A percentile compares a stretch with the other conserved stretches of the same genome.
Conservation (phyloP, 1,140 invertebrate species). For the Orius insidiosus region DNA sequence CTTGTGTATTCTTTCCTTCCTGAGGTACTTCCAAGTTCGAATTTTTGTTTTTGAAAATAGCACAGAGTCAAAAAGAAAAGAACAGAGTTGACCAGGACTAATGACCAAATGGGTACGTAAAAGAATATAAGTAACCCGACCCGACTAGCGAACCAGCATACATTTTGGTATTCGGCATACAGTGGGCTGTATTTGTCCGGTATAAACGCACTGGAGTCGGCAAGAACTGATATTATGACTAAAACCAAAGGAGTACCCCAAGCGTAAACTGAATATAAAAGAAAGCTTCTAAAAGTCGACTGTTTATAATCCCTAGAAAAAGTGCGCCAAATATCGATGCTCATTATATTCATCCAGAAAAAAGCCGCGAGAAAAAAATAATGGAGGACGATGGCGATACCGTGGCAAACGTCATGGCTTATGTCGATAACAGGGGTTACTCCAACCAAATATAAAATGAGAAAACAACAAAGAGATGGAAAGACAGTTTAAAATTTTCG, state of each 20-base stretch:
- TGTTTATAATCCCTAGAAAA: slow-evolving; percentile 24
- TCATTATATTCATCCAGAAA: slow-evolving; percentile 16
- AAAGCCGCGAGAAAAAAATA: slow-evolving; percentile 9
- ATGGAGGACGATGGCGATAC: slow-evolving; percentile 18
- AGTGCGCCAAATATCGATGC: slow-evolving; percentile 10
- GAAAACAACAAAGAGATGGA: background rate
- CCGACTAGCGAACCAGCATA: slow-evolving; percentile 25
- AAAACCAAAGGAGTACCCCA: slow-evolving; percentile 5
- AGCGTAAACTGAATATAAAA: slow-evolving; percentile 19
- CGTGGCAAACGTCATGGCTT: background rate
- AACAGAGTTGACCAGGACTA: slow-evolving; percentile 26
- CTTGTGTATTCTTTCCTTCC: slow-evolving; percentile 21
- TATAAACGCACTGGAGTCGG: slow-evolving; percentile 6
- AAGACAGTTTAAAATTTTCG: slow-evolving; percentile 7
- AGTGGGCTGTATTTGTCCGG: slow-evolving; percentile 18
- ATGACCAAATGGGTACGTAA: slow-evolving; percentile 25
- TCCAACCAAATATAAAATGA: slow-evolving; percentile 2
- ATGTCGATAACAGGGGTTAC: background rate
- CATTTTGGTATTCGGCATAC: slow-evolving; percentile 20
- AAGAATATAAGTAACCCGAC: slow-evolving; percentile 26
- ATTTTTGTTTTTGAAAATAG: slow-evolving; percentile 20
- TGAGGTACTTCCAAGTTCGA: slow-evolving; percentile 10
- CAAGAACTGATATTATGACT: background rate
- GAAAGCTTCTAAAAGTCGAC: slow-evolving; percentile 20
- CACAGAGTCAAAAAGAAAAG: slow-evolving; percentile 26